Evolutionary conservation across 2,113 vertebrate species (phyloP).

Genomic region (Progne subis): DNA sequence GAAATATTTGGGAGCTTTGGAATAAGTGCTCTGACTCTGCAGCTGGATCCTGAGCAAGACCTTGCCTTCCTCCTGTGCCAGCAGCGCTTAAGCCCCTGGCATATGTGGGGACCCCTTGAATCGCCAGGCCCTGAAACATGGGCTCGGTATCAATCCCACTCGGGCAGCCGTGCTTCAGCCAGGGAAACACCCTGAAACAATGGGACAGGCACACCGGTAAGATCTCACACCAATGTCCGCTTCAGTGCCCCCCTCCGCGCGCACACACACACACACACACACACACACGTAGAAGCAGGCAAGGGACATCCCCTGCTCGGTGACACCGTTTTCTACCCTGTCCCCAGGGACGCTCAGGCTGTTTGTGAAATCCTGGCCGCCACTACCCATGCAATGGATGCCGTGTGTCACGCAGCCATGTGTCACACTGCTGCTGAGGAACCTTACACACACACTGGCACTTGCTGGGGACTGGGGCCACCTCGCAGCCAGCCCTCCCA

Average conservation of each 20-base stretch:
- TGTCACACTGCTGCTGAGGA: neutral
- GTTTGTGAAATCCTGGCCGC: neutral
- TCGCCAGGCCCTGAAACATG: accelerated
- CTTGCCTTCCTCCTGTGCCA: accelerated
- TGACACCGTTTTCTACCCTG: neutral
- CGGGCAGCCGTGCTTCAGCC: neutral
- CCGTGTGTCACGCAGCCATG: neutral
- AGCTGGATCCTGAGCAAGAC: neutral
- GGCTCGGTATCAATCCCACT: neutral
- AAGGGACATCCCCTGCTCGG: neutral
- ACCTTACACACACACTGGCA: neutral
- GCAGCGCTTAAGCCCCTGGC: accelerated
- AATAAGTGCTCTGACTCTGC: neutral
- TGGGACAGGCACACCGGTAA: neutral
- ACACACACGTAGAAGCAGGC: neutral
- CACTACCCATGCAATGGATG: neutral
- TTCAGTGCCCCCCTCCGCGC: accelerated
- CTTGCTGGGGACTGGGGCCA: neutral
- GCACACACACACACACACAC: too few relatives aligned
- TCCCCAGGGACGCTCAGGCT: neutral
- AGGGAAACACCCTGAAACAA: neutral
- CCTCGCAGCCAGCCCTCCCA: neutral
- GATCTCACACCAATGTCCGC: neutral
- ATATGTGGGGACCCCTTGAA: neutral
- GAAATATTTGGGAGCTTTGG: neutral